Base-by-base conservation (phyloP, 2,888 invertebrate genomes). In the Anthrax anthrax region DNA sequence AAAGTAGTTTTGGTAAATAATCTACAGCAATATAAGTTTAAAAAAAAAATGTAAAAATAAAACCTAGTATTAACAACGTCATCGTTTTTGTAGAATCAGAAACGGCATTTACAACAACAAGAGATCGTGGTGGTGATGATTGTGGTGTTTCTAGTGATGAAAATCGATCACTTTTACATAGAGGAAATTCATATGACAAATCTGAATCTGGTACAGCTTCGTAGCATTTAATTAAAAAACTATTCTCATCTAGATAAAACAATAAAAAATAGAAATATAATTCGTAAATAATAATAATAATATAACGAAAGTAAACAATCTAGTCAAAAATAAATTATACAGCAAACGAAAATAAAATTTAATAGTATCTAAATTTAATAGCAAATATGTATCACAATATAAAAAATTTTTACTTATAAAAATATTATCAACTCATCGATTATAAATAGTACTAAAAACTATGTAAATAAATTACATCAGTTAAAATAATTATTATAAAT, bases 1-100 rank as follows among this genome's bases (percentile, higher is more conserved):
- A 68, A 54, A 69, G 67, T 51, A 68, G 67, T 53, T 56, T 69
- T 56, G 68, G 68, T 69, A 57, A 57, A 58, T 59, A 19, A n/a
- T 36, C n/a, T 36, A 23, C 8, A 23, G 8, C 23, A 23, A 23
- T 23, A 23, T 8, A 23, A 9, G 16, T 37, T 37, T 14, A 2
- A 37, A 16, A 14, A 14, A 37, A 37, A 37, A 5, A 16, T n/a
- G n/a, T 14, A 5, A 14, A 16, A 13, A 37, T 14, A 16, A n/a
- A 37, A 13, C 8, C 2, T n/a, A 5, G 12, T 9, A 29, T 29
- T 23, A 23, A 23, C 23, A 23, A 23, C 23, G 8, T 23, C 29
- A 32, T 32, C 12, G 3, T 12, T 12, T 32, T 32, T 32, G 3
- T 32, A 67, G 67, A 68, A 58, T 67, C 67, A 29, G 68, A 68